A percentile compares a stretch with the other conserved stretches of the same genome.
These are phyloP conservation scores for Drosophila baimaii DNA, from an alignment of 1,140 invertebrate species.

Conservation along the genomic window DNA sequence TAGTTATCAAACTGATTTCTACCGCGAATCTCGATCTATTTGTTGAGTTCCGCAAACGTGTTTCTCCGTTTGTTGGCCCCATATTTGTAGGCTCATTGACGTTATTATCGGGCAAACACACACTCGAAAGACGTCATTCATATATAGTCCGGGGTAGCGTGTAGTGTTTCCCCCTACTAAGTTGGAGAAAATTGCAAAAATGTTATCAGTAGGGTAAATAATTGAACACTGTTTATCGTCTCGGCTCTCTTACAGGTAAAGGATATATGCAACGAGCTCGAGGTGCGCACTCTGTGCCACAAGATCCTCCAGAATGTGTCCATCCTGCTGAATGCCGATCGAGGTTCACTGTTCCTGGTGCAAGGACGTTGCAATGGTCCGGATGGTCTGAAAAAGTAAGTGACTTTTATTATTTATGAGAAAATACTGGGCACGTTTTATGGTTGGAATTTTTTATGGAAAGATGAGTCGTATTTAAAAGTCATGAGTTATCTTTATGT, in stretches of 20 bases:
- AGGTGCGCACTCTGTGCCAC: constrained; percentile 96
- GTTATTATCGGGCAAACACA: constrained; percentile 70
- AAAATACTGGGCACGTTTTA: not conserved
- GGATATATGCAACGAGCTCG: constrained; percentile 98
- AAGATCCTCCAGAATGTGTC: constrained; percentile 98
- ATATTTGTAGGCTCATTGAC: constrained; percentile 49
- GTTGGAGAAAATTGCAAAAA: constrained; percentile 21
- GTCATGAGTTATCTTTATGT: constrained; percentile 10
- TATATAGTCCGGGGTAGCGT: constrained; percentile 3
- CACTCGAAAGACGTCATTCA: constrained; percentile 63
- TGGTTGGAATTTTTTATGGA: not conserved
- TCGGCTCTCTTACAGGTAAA: constrained; percentile 88
- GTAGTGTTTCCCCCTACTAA: constrained; percentile 26
- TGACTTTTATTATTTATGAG: not conserved
- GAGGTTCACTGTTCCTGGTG: constrained; percentile 96
- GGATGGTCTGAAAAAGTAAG: constrained; percentile 84
- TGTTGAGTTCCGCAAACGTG: constrained; percentile 43
- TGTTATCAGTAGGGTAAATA: constrained; percentile 25
- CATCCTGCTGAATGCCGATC: constrained; percentile 95
- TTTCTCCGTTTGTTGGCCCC: constrained; percentile 26
- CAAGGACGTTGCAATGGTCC: constrained; percentile 88
- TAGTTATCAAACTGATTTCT: constrained; percentile 34
- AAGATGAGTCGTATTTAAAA: not conserved
- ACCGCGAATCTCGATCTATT: constrained; percentile 49
- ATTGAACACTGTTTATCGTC: constrained; percentile 1